phyloP scores from a whole-genome alignment of 2,797 vertebrate genomes.

The Chiroxiphia lanceolata region DNA sequence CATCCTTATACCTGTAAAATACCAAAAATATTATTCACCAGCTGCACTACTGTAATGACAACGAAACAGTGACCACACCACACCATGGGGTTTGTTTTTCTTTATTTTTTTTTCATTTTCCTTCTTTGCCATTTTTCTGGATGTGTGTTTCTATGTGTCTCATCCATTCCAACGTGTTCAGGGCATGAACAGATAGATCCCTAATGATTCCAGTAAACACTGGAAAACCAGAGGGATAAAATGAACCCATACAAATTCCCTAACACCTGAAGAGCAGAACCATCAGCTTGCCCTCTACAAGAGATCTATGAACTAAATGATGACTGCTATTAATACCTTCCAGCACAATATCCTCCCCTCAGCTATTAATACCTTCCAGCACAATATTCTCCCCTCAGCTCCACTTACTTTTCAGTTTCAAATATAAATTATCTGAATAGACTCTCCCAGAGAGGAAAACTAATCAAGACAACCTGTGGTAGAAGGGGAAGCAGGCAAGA shows the following conservation, averaged over 20 bases:
- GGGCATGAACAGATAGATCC: neutral
- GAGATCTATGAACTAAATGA: neutral
- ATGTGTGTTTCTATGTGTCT: neutral
- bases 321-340: constrained; percentile 23
- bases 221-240: neutral
- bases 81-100: neutral
- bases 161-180: neutral
- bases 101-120: neutral
- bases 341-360: neutral
- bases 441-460: neutral
- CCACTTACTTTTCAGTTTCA: constrained; percentile 7
- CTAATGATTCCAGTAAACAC: neutral
- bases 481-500: neutral
- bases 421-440: neutral
- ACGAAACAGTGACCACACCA: neutral
- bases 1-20: neutral
- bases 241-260: neutral
- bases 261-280: neutral
- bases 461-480: neutral
- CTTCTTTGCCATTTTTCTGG: neutral
- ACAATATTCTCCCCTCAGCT: neutral
- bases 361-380: constrained; percentile 16
- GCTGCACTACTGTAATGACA: neutral
- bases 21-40: neutral
- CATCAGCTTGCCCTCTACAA: neutral